A percentile compares a stretch with the other conserved stretches of the same genome.
Conservation (phyloP, 2,888 invertebrate species). For the Sinopyrophorus schimmeli region DNA sequence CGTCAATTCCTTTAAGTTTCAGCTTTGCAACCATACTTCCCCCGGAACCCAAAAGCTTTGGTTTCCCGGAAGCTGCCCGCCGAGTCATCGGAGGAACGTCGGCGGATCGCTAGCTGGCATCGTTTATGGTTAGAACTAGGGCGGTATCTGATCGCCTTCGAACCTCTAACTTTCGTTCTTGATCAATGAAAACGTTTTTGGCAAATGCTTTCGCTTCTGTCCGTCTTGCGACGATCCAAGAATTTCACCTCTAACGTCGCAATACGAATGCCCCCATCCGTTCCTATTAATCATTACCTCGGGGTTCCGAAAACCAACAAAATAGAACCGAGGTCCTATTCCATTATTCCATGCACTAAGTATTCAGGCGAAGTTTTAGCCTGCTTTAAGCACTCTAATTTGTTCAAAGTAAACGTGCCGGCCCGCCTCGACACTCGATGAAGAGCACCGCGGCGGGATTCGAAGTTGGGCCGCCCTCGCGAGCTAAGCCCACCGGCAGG, state of each 20-base stretch:
- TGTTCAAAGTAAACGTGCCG: conserved; percentile 64
- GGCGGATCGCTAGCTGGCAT: conserved; percentile 67
- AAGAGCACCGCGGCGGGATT: conserved; percentile 43
- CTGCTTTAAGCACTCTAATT: conserved; percentile 69
- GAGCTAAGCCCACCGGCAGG: conserved; percentile 46
- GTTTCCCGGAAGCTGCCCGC: too few species aligned
- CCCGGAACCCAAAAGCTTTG: conserved; percentile 67
- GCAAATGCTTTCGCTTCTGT: conserved; percentile 59
- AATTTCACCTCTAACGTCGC: conserved; percentile 63
- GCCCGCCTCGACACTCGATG: conserved; percentile 56
- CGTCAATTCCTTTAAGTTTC: conserved; percentile 67
- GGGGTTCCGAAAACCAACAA: conserved; percentile 64
- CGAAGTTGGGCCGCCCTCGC: conserved; percentile 40
- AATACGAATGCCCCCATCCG: conserved; percentile 62
- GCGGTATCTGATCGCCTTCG: too few species aligned
- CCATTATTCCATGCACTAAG: conserved; percentile 67
- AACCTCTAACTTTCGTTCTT: conserved; percentile 70
- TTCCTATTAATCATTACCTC: conserved; percentile 61
- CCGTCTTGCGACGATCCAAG: conserved; percentile 61
- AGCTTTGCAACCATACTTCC: conserved; percentile 68
- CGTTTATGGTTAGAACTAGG: conserved; percentile 67
- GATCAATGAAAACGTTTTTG: too few species aligned
- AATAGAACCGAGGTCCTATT: conserved; percentile 65
- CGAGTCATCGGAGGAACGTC: conserved; percentile 64
- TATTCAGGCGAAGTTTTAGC: conserved; percentile 55